Percentiles rank a stretch among this genome's conserved stretches.
Evolutionary conservation across 2,797 vertebrate genomes (phyloP).

Genomic region (Sebastes elongatus): DNA sequence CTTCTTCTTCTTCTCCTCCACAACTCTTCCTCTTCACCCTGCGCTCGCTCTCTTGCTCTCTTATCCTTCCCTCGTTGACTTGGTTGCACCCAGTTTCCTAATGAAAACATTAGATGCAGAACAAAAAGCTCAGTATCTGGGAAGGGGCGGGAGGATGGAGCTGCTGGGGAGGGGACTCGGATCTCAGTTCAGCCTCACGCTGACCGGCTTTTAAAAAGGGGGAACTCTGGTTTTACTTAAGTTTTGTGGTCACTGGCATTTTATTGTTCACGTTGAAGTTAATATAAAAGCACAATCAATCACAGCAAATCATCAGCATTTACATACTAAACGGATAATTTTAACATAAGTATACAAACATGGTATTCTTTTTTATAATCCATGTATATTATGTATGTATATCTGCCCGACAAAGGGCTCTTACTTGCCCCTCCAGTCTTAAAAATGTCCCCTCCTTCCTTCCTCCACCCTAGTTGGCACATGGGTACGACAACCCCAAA

Average conservation of each 20-base stretch:
- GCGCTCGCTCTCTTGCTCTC: not conserved
- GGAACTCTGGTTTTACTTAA: not conserved
- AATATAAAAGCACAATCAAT: not conserved
- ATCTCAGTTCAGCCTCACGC: slow-evolving; percentile 36
- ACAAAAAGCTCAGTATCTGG: slow-evolving; percentile 70
- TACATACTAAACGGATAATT: not conserved
- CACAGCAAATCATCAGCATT: not conserved
- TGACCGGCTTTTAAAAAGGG: not conserved
- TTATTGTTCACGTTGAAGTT: not conserved
- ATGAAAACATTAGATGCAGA: slow-evolving; percentile 75
- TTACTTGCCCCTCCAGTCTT: no score
- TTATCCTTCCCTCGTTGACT: slow-evolving; percentile 33
- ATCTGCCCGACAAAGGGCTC: no score
- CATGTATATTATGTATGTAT: no score
- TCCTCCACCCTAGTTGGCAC: no score
- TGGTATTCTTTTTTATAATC: no score
- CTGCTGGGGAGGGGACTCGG: slow-evolving; percentile 62
- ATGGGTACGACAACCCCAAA: no score
- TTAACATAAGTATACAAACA: no score
- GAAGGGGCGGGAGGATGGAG: slow-evolving; percentile 49
- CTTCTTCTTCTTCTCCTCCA: not conserved
- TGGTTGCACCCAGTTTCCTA: slow-evolving; percentile 69
- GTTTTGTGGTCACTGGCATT: not conserved
- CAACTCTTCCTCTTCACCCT: not conserved
- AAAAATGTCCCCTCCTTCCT: no score